Percentiles rank a stretch among this genome's conserved stretches.
phyloP scores from a whole-genome alignment of 1,140 invertebrate species.

The Orchestia grillus region DNA sequence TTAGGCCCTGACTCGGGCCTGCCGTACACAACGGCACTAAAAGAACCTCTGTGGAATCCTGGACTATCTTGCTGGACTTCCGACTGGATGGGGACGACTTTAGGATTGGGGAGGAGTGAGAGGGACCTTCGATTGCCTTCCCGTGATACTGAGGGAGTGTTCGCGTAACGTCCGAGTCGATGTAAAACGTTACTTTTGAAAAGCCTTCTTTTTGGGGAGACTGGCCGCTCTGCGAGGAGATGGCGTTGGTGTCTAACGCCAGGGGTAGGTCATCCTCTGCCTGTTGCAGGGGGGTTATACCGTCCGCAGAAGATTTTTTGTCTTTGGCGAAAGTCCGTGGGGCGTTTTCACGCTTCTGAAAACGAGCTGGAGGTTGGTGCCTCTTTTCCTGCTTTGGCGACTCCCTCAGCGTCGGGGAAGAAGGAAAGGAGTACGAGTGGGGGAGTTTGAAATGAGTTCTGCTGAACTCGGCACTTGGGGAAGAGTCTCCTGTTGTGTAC shows the following conservation, averaged over 20 bases:
- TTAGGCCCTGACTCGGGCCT: background rate
- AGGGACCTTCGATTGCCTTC: background rate
- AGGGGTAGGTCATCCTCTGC: background rate
- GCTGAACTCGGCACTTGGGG: background rate
- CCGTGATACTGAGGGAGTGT: too few species aligned
- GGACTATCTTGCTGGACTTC: background rate
- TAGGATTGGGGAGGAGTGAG: background rate
- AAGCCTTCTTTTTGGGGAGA: background rate
- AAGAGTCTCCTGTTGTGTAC: background rate
- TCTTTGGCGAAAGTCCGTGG: background rate
- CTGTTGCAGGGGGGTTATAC: background rate
- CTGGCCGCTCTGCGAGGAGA: background rate
- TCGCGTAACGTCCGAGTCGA: background rate
- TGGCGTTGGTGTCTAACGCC: background rate
- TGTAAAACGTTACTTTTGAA: background rate
- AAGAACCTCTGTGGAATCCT: background rate
- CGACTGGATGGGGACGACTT: background rate
- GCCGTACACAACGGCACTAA: background rate
- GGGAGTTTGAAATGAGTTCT: background rate
- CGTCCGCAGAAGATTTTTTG: background rate
- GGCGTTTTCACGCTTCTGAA: background rate
- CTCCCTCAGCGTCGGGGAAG: background rate
- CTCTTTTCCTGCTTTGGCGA: background rate
- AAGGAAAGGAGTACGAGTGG: slow-evolving; percentile 4
- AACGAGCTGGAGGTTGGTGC: background rate